phyloP scores from a whole-genome alignment of 2,888 invertebrate species.

The Philhelius pedissequus region DNA sequence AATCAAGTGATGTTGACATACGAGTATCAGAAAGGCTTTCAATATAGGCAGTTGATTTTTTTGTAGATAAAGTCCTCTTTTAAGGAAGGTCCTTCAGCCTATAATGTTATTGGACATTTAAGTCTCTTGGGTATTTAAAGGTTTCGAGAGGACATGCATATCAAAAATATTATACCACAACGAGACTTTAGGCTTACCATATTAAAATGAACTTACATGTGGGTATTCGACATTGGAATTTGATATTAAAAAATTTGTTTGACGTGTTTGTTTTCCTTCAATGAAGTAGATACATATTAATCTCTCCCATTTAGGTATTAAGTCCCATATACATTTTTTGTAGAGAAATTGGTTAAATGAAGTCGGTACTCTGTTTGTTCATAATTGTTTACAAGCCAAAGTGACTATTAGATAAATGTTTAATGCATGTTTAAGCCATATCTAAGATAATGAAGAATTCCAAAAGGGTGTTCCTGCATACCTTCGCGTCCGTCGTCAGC shows the following conservation, averaged over 20 bases:
- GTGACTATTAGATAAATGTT: too few species aligned
- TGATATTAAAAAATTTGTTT: background rate
- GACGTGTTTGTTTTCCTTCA: background rate
- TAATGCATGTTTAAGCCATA: too few species aligned
- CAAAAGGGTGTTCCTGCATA: too few species aligned
- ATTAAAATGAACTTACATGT: background rate
- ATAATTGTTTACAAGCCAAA: too few species aligned
- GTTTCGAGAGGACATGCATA: background rate
- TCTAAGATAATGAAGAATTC: too few species aligned
- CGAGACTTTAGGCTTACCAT: background rate
- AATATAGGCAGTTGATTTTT: background rate
- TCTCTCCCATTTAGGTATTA: background rate
- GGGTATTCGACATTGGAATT: background rate
- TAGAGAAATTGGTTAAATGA: background rate
- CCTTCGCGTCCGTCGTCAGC: too few species aligned
- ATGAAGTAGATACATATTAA: background rate
- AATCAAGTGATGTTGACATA: slow-evolving; percentile 24
- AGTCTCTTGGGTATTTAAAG: slow-evolving; percentile 8
- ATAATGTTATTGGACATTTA: background rate
- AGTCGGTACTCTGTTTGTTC: too few species aligned
- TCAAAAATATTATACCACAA: background rate
- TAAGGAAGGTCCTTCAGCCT: background rate
- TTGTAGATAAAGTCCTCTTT: background rate
- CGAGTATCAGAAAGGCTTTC: slow-evolving; percentile 7
- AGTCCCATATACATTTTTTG: background rate